Evolutionary conservation across 2,113 vertebrate species (phyloP).

Genomic region (Pachyramphus minor): DNA sequence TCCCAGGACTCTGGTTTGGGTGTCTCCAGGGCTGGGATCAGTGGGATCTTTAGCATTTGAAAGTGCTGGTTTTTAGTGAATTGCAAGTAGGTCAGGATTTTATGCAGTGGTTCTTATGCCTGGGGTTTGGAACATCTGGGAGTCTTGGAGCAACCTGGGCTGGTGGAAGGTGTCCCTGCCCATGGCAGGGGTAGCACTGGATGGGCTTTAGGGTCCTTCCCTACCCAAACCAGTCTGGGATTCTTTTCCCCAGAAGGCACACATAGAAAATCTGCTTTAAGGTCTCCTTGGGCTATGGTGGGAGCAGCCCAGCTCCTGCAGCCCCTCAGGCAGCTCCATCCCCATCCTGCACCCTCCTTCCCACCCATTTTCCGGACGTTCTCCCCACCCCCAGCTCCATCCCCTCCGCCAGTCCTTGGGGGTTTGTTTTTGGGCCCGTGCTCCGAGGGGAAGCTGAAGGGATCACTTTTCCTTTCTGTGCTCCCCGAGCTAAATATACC

Average conservation of each 20-base stretch:
- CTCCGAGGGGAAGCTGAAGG: background rate
- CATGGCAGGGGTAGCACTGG: background rate
- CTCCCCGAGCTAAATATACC: constrained; percentile 71
- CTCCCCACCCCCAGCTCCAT: background rate
- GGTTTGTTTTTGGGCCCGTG: background rate
- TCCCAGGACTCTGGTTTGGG: rapidly evolving
- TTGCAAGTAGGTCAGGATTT: rapidly evolving
- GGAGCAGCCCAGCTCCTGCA: background rate
- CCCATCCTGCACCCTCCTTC: background rate
- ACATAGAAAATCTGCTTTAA: background rate
- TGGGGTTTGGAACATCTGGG: background rate
- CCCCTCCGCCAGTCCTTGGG: background rate
- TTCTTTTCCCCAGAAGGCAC: background rate
- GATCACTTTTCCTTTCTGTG: constrained; percentile 63
- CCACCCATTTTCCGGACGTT: rapidly evolving
- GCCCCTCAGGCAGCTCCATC: background rate
- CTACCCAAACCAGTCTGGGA: background rate
- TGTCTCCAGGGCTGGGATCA: background rate
- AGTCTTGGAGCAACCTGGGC: background rate
- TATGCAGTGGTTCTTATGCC: too few relatives aligned
- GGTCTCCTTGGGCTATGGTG: background rate
- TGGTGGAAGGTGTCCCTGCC: background rate
- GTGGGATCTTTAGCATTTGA: background rate
- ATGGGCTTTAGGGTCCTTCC: background rate
- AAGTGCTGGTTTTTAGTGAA: background rate